Conservation (phyloP, 2,888 invertebrate genomes). For the Noctuana brunneofusca region DNA sequence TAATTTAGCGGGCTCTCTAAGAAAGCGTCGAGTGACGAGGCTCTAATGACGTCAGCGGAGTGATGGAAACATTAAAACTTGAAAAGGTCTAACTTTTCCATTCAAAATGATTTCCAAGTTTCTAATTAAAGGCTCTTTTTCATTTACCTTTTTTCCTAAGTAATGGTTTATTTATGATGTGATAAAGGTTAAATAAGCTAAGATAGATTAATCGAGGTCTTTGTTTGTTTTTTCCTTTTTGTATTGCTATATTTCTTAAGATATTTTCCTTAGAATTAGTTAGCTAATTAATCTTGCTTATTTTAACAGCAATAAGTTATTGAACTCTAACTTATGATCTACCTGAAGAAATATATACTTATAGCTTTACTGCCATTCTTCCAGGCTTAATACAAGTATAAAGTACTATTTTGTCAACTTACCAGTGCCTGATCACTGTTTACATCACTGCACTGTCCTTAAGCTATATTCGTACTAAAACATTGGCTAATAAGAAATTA, state of each 20-base stretch:
- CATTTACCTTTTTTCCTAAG: slow-evolving; percentile 9
- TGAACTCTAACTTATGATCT: no score
- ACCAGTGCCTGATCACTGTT: no score
- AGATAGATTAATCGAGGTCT: not conserved
- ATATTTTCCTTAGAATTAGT: no score
- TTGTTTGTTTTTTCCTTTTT: not conserved
- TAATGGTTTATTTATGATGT: slow-evolving; percentile 3
- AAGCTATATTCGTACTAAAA: no score
- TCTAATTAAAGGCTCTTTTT: slow-evolving; percentile 23
- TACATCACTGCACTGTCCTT: no score
- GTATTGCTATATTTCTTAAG: not conserved
- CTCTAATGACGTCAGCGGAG: slow-evolving; percentile 28
- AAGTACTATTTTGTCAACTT: no score
- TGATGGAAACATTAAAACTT: slow-evolving; percentile 29
- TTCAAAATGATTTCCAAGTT: slow-evolving; percentile 28
- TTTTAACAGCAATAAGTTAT: no score
- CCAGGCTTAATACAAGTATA: no score
- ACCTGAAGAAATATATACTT: no score
- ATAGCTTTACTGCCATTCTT: no score
- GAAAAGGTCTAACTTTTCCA: slow-evolving; percentile 24
- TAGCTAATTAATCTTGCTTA: no score
- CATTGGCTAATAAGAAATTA: no score
- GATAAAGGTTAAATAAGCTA: not conserved
- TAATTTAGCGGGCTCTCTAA: slow-evolving; percentile 21
- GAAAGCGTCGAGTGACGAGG: slow-evolving; percentile 23